Conservation (phyloP, 30 jellyfish, hydroid and myxozoan genomes). For the Hydra vulgaris region DNA sequence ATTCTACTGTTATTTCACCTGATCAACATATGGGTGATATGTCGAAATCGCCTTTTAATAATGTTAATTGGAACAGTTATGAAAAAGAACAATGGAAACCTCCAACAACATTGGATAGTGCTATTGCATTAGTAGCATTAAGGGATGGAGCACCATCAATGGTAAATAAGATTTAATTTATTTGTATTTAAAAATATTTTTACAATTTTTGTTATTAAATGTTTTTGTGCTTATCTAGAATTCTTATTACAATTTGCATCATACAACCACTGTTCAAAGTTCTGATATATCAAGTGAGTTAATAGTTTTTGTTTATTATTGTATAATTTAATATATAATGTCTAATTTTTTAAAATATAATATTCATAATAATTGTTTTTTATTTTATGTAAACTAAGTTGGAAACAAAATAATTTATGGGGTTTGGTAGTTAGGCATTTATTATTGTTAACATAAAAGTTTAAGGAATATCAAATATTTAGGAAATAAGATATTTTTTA, state of each 20-base stretch:
- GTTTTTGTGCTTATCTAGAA: not conserved
- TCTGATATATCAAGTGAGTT: not conserved
- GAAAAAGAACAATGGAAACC: not conserved
- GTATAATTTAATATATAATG: too few species aligned
- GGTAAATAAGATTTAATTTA: not conserved
- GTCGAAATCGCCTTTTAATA: not conserved
- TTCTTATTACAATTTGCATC: not conserved
- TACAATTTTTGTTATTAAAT: not conserved
- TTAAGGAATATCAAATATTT: too few species aligned
- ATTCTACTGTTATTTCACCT: not conserved
- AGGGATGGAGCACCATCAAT: constrained; percentile 20
- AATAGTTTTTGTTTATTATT: not conserved
- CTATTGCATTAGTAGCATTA: constrained; percentile 25
- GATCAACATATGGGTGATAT: not conserved
- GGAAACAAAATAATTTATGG: too few species aligned
- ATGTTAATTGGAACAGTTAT: not conserved
- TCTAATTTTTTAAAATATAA: too few species aligned
- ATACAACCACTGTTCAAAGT: not conserved
- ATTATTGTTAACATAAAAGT: too few species aligned
- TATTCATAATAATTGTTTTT: too few species aligned
- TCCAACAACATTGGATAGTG: constrained; percentile 37
- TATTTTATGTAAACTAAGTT: too few species aligned
- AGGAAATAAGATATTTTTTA: too few species aligned
- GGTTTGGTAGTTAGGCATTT: too few species aligned
- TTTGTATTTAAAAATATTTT: not conserved